A percentile compares a stretch with the other conserved stretches of the same genome.
These are phyloP conservation scores for Aulostomus chinensis DNA, from an alignment of 2,797 vertebrate genomes.

Conservation along the genomic window DNA sequence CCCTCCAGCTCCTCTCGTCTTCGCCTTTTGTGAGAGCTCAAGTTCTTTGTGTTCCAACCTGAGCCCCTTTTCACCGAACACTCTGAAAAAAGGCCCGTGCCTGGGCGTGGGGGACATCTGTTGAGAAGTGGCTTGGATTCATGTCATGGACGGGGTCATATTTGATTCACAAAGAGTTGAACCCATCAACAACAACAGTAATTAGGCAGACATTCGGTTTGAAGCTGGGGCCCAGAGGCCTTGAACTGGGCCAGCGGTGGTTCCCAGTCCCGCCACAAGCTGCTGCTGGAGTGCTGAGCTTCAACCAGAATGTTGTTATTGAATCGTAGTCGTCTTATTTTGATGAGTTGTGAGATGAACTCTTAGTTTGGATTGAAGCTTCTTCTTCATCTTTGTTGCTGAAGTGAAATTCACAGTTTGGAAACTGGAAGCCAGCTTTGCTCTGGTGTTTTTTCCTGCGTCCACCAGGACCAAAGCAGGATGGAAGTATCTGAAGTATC, in stretches of 20 bases:
- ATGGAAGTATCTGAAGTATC: no score
- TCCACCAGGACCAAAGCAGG: no score
- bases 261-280: constrained; percentile 4
- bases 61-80: constrained; percentile 47
- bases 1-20: constrained; percentile 43
- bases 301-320: background rate
- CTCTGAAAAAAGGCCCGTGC: constrained; percentile 63
- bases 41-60: constrained; percentile 64
- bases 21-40: constrained; percentile 53
- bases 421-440: no score
- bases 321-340: no score
- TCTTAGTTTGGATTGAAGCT: no score
- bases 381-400: background rate
- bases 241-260: constrained; percentile 8
- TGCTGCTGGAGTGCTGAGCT: background rate
- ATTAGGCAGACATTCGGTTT: constrained; percentile 63
- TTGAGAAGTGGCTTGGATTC: constrained; percentile 66
- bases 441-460: no score
- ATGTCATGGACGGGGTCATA: constrained; percentile 54
- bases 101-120: constrained; percentile 67
- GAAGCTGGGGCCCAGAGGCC: constrained; percentile 28
- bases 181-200: constrained; percentile 61
- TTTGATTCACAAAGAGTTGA: constrained; percentile 57
- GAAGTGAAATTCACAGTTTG: background rate
- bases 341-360: no score